Base-by-base conservation (phyloP, 2,113 vertebrate genomes). In the Lichenostomus cassidix region DNA sequence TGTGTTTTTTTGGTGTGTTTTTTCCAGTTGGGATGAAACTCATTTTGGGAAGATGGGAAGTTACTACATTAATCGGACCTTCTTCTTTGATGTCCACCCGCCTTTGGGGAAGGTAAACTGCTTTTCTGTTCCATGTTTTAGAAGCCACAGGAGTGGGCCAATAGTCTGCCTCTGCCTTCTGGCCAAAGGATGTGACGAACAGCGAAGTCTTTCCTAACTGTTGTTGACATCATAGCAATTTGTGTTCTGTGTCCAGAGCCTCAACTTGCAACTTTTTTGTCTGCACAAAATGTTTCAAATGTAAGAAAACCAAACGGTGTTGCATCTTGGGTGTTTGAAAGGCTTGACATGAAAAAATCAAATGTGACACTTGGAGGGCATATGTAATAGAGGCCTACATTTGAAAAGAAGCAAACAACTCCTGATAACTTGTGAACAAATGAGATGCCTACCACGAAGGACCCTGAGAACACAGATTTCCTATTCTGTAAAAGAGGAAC, bases 1-100 rank as follows among this genome's bases (percentile, higher is more conserved):
- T 76, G 29, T 83, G 59, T 31, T 83, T 83, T 83, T 8, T 64
- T 89, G 63, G 9, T 91, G 11, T 87, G 68, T 52, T 97, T 91
- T 89, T 98, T 97, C 60, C 94, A 99, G 99, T 93, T 99, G 99
- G 99, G 99, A 99, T 98, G 99, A 99, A 97, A 99, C 99, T 22
- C 99, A 99, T 97, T 99, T 99, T 98, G 99, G 99, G 84, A 99
- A 99, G 98, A 99, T 99, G 99, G 99, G 99, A 84, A 99, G 99
- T 97, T 99, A 99, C 97, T 99, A 99, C 96, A 99, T 99, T 96
- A 99, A 99, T 97, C 98, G 98, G 56, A 99, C 99, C 17, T 99
- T 99, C 97, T 99, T 99, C 97, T 99, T 99, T 94, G 99, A 99
- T 82, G 99, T 99, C 68, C 99, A 99, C 70, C 99, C 99, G 24